phyloP scores from a whole-genome alignment of 2,888 invertebrate genomes.

The Oscheius myriophilus region DNA sequence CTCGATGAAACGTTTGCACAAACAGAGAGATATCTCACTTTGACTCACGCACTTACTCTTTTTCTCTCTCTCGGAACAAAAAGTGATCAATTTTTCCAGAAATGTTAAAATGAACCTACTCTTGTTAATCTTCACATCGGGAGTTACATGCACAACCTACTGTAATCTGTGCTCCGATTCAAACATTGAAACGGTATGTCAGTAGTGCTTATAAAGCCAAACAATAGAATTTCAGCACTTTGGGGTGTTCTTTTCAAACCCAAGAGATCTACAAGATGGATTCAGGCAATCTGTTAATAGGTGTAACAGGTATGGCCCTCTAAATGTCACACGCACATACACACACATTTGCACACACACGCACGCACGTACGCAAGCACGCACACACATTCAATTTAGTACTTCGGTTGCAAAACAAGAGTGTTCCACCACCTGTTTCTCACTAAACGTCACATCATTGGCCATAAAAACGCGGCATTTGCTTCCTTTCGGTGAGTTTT shows the following conservation, averaged over 20 bases:
- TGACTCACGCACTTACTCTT: conserved; percentile 14
- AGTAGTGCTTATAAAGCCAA: not conserved
- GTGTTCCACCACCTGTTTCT: conserved; percentile 39
- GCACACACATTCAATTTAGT: not conserved
- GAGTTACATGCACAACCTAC: conserved; percentile 31
- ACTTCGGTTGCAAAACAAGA: conserved; percentile 39
- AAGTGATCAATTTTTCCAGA: not conserved
- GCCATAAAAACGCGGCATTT: conserved; percentile 21
- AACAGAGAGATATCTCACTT: not conserved
- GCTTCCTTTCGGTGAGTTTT: conserved; percentile 18
- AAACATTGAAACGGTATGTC: conserved; percentile 42
- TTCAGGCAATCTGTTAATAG: conserved; percentile 14
- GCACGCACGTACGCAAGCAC: no score
- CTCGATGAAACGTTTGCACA: not conserved
- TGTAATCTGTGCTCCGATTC: conserved; percentile 45
- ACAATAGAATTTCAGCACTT: conserved; percentile 39
- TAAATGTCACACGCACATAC: no score
- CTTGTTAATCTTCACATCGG: conserved; percentile 20
- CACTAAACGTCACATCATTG: conserved; percentile 41
- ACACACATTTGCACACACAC: no score
- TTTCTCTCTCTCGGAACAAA: conserved; percentile 18
- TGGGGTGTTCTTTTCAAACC: conserved; percentile 49
- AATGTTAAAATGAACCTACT: conserved; percentile 30
- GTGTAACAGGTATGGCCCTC: conserved; percentile 15
- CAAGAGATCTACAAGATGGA: conserved; percentile 43